phyloP scores from a whole-genome alignment of 2,797 vertebrate genomes.

The Apogon talboti region DNA sequence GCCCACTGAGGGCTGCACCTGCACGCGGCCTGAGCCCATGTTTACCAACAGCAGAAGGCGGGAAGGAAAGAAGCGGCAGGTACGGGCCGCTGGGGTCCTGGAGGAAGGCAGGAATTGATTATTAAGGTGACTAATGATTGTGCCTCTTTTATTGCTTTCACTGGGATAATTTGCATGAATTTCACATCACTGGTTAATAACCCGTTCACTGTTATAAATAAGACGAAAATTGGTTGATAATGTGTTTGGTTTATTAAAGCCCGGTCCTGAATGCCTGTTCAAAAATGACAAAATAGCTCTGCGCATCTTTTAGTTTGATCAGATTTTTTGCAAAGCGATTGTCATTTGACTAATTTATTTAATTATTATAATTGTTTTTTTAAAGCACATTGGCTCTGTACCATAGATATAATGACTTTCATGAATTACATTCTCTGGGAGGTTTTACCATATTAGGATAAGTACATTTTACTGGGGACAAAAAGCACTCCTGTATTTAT shows the following conservation, averaged over 20 bases:
- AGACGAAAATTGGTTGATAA: slow-evolving; percentile 91
- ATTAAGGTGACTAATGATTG: slow-evolving; percentile 91
- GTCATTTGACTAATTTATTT: no score
- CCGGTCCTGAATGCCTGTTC: slow-evolving; percentile 10
- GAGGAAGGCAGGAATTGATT: slow-evolving; percentile 82
- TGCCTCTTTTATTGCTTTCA: slow-evolving; percentile 92
- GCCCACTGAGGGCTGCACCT: slow-evolving; percentile 73
- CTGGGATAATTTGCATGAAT: slow-evolving; percentile 92
- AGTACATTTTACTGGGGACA: no score
- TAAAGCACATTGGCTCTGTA: no score
- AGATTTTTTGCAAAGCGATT: neutral
- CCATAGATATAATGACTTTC: no score
- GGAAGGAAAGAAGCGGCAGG: slow-evolving; percentile 6
- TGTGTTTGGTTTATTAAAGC: slow-evolving; percentile 88
- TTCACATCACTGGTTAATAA: slow-evolving; percentile 93
- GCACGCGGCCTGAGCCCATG: slow-evolving; percentile 48
- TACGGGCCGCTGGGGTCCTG: neutral
- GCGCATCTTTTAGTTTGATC: neutral
- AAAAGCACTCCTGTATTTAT: no score
- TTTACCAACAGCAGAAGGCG: slow-evolving; percentile 78
- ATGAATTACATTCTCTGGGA: no score
- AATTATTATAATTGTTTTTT: no score
- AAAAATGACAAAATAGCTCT: slow-evolving; percentile 5
- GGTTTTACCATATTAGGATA: no score
- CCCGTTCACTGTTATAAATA: slow-evolving; percentile 91